Base-by-base conservation (phyloP, 1,140 invertebrate species). In the Bombus waltoni region DNA sequence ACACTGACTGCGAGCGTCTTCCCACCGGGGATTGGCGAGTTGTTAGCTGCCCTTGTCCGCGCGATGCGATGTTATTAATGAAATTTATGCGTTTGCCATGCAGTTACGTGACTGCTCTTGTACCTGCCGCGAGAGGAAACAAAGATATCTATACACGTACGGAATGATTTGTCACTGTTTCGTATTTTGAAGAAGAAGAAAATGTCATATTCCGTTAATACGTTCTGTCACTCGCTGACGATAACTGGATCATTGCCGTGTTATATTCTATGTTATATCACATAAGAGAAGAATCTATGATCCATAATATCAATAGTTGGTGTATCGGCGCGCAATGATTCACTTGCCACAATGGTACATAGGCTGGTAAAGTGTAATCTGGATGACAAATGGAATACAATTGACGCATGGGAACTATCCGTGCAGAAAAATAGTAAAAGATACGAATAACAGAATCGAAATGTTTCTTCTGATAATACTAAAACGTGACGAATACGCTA, bases 1-100 rank as follows among this genome's bases (percentile, higher is more conserved):
- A 85, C 84, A 85, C 71, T 42, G 83, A 35, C 83, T 84, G 68
- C 47, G 76, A 70, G 57, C 57, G 15, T 44, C 22, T 47, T 35
- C 40, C 47, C 35, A 47, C 28, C 40, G 38, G 66, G 66, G 53
- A 84, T 84, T 66, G 47, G n/a, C 77, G 53, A 47, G 76, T 59
- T 44, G 65, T 44, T 75, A 47, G 25, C 71, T 75, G 74, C 62
- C 42, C 35, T 83, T 40, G 40, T 42, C 79, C 40, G 40, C 42
- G 42, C 32, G 40, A 40, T 38, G 73, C 73, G 62, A 68, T 44
- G 82, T 57, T 77, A 76, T 85, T 80, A 72, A 73, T 65, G 35
- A 62, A 65, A 71, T 85, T 72, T 85, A 80, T 85, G 25, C 40
- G 47, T 22, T 18, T 18, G 32, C 28, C 13, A 32, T 18, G n/a